Percentiles rank a stretch among this genome's conserved stretches.
These are phyloP conservation scores for Geopemphigus sp. DNA, from an alignment of 1,140 invertebrate genomes.

Conservation along the genomic window DNA sequence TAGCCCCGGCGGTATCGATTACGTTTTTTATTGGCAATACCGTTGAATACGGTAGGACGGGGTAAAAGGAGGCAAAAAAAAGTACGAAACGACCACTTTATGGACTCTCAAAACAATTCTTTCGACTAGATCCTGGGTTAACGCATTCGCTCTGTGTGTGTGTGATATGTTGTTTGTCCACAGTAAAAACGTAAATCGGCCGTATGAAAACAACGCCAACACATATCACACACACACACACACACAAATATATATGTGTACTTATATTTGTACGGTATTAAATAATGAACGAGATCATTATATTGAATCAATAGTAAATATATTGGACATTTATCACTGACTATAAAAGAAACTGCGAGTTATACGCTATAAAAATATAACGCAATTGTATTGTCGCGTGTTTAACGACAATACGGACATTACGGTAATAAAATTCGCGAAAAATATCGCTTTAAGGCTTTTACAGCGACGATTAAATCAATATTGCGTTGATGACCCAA, in stretches of 20 bases:
- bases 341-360: neutral
- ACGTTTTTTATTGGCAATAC: conserved; percentile 13
- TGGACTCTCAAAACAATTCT: conserved; percentile 41
- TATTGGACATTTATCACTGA: too few relatives aligned
- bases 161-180: neutral
- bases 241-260: too few relatives aligned
- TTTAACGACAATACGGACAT: neutral
- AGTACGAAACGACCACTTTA: conserved; percentile 19
- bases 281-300: too few relatives aligned
- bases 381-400: neutral
- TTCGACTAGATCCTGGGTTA: conserved; percentile 1
- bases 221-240: neutral
- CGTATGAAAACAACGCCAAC: neutral
- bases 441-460: too few relatives aligned
- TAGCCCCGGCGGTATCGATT: conserved; percentile 39
- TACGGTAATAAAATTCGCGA: too few relatives aligned
- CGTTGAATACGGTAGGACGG: neutral
- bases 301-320: too few relatives aligned
- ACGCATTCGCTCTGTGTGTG: neutral
- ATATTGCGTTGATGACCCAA: too few relatives aligned
- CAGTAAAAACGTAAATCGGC: neutral
- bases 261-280: too few relatives aligned
- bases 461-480: neutral
- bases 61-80: conserved; percentile 12
- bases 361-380: neutral